Evolutionary conservation across 2,113 vertebrate species (phyloP), one percentile per base, ranked within the genome.

Genomic region (Abramis brama): DNA sequence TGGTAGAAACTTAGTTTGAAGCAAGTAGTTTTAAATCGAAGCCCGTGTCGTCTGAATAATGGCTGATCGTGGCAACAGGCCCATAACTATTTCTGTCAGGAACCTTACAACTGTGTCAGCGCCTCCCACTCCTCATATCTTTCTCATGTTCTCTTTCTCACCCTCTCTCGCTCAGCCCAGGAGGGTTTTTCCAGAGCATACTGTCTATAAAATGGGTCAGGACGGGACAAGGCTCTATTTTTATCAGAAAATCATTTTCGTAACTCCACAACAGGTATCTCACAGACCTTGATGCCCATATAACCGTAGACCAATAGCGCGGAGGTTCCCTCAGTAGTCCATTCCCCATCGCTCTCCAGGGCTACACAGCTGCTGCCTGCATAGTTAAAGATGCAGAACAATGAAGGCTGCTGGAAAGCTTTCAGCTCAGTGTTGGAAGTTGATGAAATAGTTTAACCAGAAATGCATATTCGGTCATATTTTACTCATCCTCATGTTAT

Each of bases 171-270:
- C 19, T 77, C 59, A 55, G 84, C 85, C 88, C 85, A 85, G 85
- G 85, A 90, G 87, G 91, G 88, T 90, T 85, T 93, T 92, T 92
- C 89, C 93, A 88, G 91, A 92, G 86, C 88, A 88, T 90, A 92
- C 85, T 88, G 89, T 90, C 91, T 88, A 91, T 91, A 90, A 93
- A 93, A 90, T 94, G 90, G 93, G 93, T 90, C 93, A 94, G 88
- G 78, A 91, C 88, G 79, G 87, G 89, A 90, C 89, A 60, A 71
- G 82, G 83, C 64, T 91, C 92, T 94, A 94, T 94, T 94, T 93
- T 92, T 93, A 91, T 87, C 86, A 75, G 70, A 82, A 85, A 93
- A 88, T 90, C 86, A 89, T 93, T 93, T 92, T 84, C 88, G 86
- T 84, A 86, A 89, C 88, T 90, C 85, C 89, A 86, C 86, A 88